A percentile compares a stretch with the other conserved stretches of the same genome.
These are phyloP conservation scores for Pseudomyrmex pallidus DNA, from an alignment of 1,140 invertebrate species.

Conservation along the genomic window DNA sequence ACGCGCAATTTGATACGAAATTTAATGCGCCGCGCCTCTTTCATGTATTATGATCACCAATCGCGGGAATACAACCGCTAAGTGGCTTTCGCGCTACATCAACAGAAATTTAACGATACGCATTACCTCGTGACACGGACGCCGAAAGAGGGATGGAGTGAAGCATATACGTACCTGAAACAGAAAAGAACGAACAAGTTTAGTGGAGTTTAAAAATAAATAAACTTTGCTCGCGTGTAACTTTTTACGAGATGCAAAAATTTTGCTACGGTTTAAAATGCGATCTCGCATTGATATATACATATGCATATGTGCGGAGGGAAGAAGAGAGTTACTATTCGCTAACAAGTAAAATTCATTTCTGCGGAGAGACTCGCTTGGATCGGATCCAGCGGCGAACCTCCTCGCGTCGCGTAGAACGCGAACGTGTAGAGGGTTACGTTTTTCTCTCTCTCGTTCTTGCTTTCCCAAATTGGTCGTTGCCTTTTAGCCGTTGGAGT, in stretches of 20 bases:
- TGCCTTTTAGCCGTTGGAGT: conserved; percentile 74
- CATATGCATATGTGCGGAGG: not conserved
- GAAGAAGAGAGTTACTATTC: conserved; percentile 8
- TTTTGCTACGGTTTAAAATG: conserved; percentile 16
- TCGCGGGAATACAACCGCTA: not conserved
- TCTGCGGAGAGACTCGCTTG: conserved; percentile 68
- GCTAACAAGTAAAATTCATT: conserved; percentile 51
- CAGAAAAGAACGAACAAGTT: conserved; percentile 52
- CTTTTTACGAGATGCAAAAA: not conserved
- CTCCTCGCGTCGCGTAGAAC: conserved; percentile 52
- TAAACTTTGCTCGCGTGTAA: not conserved
- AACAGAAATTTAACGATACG: conserved; percentile 36
- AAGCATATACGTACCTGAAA: conserved; percentile 75
- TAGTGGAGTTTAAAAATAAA: not conserved
- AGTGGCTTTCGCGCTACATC: not conserved
- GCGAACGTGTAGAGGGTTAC: not conserved
- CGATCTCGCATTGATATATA: not conserved
- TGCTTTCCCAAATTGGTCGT: conserved; percentile 67
- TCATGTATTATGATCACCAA: conserved; percentile 12
- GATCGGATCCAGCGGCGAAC: conserved; percentile 77
- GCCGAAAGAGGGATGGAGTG: conserved; percentile 46
- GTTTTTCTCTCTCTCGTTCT: conserved; percentile 32
- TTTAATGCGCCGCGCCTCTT: not conserved
- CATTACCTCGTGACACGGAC: conserved; percentile 58
- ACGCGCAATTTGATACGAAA: not conserved